These are phyloP conservation scores for Chouioia cunea DNA, from an alignment of 2,888 invertebrate species.

Conservation along the genomic window DNA sequence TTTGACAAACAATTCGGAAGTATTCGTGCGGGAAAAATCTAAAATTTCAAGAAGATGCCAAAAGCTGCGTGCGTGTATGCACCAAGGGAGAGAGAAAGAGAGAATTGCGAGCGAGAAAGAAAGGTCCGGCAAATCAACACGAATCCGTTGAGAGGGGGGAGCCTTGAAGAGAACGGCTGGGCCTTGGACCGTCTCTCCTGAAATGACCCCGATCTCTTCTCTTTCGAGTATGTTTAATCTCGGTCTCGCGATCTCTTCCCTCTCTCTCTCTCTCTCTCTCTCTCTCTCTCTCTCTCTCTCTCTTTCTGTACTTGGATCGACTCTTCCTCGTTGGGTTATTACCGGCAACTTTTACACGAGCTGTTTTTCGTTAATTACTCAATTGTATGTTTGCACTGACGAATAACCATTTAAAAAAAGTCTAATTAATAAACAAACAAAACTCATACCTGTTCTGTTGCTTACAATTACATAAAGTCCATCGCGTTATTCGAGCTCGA, in stretches of 20 bases:
- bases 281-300: constrained; percentile 1
- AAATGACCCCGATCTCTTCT: constrained; percentile 49
- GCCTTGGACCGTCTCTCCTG: constrained; percentile 43
- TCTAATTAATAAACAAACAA: no score
- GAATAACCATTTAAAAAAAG: no score
- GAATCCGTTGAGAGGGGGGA: constrained; percentile 28
- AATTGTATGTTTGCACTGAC: no score
- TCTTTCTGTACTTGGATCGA: constrained; percentile 33
- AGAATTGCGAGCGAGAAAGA: constrained; percentile 42
- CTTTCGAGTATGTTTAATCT: constrained; percentile 40
- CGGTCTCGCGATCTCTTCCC: constrained; percentile 40
- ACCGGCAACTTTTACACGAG: no score
- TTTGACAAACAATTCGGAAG: no score
- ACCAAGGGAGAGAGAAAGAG: constrained; percentile 33
- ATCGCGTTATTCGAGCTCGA: constrained; percentile 24
- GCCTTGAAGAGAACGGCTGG: constrained; percentile 39
- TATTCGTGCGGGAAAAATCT: no score
- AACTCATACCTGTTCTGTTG: no score
- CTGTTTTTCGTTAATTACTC: no score
- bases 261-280: constrained; percentile 13
- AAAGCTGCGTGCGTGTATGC: no score
- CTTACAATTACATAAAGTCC: constrained; percentile 13
- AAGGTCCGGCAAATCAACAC: constrained; percentile 48
- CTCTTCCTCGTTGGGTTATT: constrained; percentile 11
- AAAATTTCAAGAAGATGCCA: no score